phyloP scores from a whole-genome alignment of 2,888 invertebrate species.

The Ernsta delagoae region DNA sequence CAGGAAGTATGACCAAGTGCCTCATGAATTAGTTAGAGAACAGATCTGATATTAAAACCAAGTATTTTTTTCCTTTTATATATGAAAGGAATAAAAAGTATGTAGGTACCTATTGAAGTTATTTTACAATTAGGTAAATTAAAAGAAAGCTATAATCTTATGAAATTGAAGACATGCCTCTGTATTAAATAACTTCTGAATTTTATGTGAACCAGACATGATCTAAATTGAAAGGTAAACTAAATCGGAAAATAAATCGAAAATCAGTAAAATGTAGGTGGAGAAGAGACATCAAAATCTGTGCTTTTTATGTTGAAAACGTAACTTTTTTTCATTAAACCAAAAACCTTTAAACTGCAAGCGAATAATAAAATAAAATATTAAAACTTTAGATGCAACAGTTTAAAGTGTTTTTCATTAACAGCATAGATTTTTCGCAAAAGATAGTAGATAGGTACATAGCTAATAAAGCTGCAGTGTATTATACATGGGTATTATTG shows the following conservation, averaged over 20 bases:
- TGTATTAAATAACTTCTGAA: conserved; percentile 2
- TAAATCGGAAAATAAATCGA: too few species aligned
- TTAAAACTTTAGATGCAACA: neutral
- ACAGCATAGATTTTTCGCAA: conserved; percentile 19
- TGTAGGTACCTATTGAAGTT: conserved; percentile 5
- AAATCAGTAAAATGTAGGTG: too few species aligned
- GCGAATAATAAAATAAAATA: neutral
- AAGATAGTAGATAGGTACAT: neutral
- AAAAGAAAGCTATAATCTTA: conserved; percentile 23
- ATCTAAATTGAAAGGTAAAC: neutral
- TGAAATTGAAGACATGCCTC: conserved; percentile 24
- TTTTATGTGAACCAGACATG: neutral
- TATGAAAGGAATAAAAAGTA: conserved; percentile 34
- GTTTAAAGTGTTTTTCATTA: conserved; percentile 12
- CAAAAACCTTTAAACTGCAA: neutral
- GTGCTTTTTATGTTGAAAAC: conserved; percentile 18
- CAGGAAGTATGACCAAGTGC: conserved; percentile 41
- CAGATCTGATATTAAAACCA: conserved; percentile 35
- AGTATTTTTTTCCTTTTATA: conserved; percentile 27
- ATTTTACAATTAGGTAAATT: conserved; percentile 19
- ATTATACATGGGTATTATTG: conserved; percentile 43
- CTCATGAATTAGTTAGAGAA: conserved; percentile 44
- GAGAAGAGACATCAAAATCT: neutral
- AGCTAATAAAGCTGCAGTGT: conserved; percentile 42
- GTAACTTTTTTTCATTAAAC: too few species aligned